phyloP scores from a whole-genome alignment of 2,113 vertebrate species.

The Sinocyclocheilus maitianheensis region DNA sequence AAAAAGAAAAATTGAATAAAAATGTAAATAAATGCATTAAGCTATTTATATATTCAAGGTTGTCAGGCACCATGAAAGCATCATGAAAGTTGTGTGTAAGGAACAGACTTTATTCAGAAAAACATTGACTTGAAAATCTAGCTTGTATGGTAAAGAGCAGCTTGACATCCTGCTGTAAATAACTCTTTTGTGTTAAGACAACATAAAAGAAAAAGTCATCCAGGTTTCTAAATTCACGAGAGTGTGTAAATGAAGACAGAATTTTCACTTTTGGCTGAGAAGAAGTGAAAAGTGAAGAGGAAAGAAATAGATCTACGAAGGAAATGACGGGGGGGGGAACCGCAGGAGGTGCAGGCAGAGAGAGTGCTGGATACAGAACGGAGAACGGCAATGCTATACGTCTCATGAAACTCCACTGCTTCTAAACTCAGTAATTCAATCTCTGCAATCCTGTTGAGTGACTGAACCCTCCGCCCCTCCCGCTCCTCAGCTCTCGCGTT shows the following conservation, averaged over 20 bases:
- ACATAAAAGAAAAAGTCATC: background rate
- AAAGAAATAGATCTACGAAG: conserved; percentile 13
- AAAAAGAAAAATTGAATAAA: background rate
- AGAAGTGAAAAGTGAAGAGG: conserved; percentile 7
- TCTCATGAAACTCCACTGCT: conserved; percentile 58
- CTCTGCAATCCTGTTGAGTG: conserved; percentile 64
- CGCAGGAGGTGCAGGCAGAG: conserved; percentile 1
- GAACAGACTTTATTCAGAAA: background rate
- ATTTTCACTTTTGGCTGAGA: conserved; percentile 13
- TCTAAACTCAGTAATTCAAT: conserved; percentile 72
- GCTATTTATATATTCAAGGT: background rate
- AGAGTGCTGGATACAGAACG: conserved; percentile 18
- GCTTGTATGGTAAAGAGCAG: background rate
- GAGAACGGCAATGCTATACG: conserved; percentile 40
- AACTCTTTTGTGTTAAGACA: background rate
- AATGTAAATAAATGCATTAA: background rate
- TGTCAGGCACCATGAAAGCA: background rate
- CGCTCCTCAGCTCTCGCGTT: conserved; percentile 31
- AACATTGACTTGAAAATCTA: background rate
- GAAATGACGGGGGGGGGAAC: conserved; percentile 28
- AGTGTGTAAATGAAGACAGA: background rate
- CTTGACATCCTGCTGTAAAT: conserved; percentile 28
- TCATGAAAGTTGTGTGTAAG: background rate
- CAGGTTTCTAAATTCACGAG: conserved; percentile 2
- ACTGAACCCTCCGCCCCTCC: conserved; percentile 54